Base-by-base conservation (phyloP, 2,888 invertebrate species). In the Drosophila stalkeri region DNA sequence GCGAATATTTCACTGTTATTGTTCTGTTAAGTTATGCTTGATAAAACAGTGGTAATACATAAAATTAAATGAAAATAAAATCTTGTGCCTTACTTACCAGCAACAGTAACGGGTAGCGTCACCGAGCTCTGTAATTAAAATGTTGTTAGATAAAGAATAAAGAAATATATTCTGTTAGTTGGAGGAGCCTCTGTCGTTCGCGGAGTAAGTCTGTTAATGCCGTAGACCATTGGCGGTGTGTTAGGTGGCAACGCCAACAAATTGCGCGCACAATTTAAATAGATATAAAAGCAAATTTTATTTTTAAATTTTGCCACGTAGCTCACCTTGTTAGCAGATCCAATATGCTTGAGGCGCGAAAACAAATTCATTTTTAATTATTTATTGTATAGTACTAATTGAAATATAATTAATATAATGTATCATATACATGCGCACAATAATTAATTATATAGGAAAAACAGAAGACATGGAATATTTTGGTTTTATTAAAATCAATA, bases 301-400 rank as follows among this genome's bases (percentile, higher is more conserved):
- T 33, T 51, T 46, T 12, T 0, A 37, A 9, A 1, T 49, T 31
- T 41, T 0, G 7, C 9, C 5, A n/a, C 46, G 27, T n/a, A 12
- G 64, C 72, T 63, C 14, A 84, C 83, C 76, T 89, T 90, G 41
- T 51, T 75, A 23, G 60, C 51, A 16, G 67, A 56, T 5, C 74
- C 67, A 31, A 85, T 59, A 11, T 71, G 86, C 33, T 82, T 89
- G 2, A 85, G 51, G 0, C 88, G 86, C 33, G 90, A 74, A 51
- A 89, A 44, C 27, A 85, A 59, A 47, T 85, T 82, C 84, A 85
- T 85, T 18, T n/a, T 41, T 1, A 12, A 3, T 35, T 57, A 0
- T 18, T 27, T 46, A n/a, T 9, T 4, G 20, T 8, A 6, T 12
- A 49, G 27, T 14, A 47, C 27, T 49, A 31, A 46, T 14, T 46